Conservation (phyloP, 2,113 vertebrate species). For the Cnemophilus loriae region DNA sequence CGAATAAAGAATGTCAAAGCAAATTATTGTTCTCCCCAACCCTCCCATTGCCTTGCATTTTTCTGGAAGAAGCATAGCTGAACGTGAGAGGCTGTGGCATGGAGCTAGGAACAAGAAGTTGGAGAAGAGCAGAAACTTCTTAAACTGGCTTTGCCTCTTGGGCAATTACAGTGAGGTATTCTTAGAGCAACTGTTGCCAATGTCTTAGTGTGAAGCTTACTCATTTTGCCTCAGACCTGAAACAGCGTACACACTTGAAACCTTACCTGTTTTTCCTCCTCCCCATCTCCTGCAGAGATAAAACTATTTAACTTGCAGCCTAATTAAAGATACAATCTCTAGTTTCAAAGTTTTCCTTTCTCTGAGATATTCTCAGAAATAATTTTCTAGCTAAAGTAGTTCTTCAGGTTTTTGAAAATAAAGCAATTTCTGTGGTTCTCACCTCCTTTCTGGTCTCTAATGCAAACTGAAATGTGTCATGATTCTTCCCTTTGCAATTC, state of each 20-base stretch:
- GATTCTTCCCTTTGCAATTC: neutral
- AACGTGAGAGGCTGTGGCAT: neutral
- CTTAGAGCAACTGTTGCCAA: neutral
- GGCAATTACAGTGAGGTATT: neutral
- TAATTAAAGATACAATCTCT: neutral
- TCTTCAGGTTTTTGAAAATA: neutral
- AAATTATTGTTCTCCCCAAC: fast-evolving
- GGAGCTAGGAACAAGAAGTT: neutral
- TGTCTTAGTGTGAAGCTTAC: neutral
- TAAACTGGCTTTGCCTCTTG: neutral
- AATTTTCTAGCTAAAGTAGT: neutral
- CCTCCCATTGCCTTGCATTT: fast-evolving
- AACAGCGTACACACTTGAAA: neutral
- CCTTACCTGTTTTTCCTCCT: neutral
- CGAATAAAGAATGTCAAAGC: neutral
- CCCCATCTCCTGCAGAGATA: neutral
- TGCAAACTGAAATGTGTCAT: neutral
- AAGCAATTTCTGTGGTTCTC: neutral
- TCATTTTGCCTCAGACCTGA: neutral
- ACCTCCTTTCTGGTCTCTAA: neutral
- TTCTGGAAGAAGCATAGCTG: neutral
- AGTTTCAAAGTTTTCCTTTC: neutral
- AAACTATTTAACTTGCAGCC: neutral
- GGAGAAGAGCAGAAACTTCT: neutral
- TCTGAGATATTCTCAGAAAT: neutral